Base-by-base conservation (phyloP, 1,140 invertebrate species). In the Fopius arisanus region DNA sequence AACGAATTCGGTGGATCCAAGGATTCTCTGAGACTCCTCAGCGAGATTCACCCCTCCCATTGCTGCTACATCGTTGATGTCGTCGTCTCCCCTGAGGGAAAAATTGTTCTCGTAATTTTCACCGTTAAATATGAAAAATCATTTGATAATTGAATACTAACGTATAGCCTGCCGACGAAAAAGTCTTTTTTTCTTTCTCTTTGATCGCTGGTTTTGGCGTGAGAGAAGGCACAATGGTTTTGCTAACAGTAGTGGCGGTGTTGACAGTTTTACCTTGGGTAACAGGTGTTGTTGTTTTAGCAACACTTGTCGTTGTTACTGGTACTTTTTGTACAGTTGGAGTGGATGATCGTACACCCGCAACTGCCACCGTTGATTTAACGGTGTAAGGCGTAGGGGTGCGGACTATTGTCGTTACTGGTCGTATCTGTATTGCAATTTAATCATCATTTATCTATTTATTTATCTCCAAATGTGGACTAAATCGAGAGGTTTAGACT, bases 31-130 rank as follows among this genome's bases (percentile, higher is more conserved):
- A 67, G 94, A 95, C 89, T 99, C 97, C 88, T 99, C 97, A 1
- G 95, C 94, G 78, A 99, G 90, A 89, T 99, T 99, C n/a, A 99
- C 97, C 28, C 97, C 97, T 79, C 97, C 97, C 97, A 99, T 99
- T 5, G 97, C 97, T 23, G 97, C 97, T 0, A 99, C 97, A 90
- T 99, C 97, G 83, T 99, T 99, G 77, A 99, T 98, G 85, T 97
- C 96, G 88, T 98, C 96, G 85, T 97, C 96, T 29, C 93, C 94
- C 84, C 94, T 90, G 85, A 71, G 74, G 75, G 33, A 76, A 70
- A 71, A 70, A 75, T 2, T 10, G 2, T 37, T 10, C 3, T 31
- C 29, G 33, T 37, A 7, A 37, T 37, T 37, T 37, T 37, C 9
- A 75, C 63, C 7, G 29, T n/a, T 31, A 71, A 40, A 37, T 9